phyloP scores from a whole-genome alignment of 2,888 invertebrate genomes.

The Chelonus formosanus region DNA sequence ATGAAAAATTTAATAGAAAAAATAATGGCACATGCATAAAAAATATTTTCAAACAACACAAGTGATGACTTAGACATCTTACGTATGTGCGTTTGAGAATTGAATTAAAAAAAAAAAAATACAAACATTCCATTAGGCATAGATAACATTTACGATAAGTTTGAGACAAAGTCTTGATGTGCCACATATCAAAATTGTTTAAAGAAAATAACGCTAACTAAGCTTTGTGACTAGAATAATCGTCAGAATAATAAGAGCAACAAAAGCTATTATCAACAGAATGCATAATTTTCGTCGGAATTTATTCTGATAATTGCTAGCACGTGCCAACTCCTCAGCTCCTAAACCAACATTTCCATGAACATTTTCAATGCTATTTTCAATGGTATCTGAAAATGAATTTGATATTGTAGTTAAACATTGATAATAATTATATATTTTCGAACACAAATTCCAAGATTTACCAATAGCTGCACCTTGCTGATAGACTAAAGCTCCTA shows the following conservation, averaged over 20 bases:
- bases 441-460: constrained; percentile 43
- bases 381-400: constrained; percentile 77
- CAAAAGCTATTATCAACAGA: constrained; percentile 73
- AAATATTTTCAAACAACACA: no score
- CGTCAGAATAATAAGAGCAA: constrained; percentile 75
- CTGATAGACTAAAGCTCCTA: constrained; percentile 75
- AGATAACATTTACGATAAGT: no score
- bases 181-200: no score
- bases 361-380: constrained; percentile 80
- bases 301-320: constrained; percentile 79
- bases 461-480: constrained; percentile 81
- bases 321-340: constrained; percentile 80
- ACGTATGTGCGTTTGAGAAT: no score
- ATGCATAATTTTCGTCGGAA: constrained; percentile 80
- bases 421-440: background rate
- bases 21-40: no score
- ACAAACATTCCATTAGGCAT: no score
- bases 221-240: constrained; percentile 69
- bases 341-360: constrained; percentile 82
- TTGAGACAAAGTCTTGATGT: no score
- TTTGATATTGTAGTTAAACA: background rate
- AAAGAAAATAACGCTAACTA: constrained; percentile 55
- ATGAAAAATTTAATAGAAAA: no score
- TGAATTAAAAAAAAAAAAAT: no score
- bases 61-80: no score